phyloP scores from a whole-genome alignment of 2,888 invertebrate genomes.

The Cryptocheilus praepositus region DNA sequence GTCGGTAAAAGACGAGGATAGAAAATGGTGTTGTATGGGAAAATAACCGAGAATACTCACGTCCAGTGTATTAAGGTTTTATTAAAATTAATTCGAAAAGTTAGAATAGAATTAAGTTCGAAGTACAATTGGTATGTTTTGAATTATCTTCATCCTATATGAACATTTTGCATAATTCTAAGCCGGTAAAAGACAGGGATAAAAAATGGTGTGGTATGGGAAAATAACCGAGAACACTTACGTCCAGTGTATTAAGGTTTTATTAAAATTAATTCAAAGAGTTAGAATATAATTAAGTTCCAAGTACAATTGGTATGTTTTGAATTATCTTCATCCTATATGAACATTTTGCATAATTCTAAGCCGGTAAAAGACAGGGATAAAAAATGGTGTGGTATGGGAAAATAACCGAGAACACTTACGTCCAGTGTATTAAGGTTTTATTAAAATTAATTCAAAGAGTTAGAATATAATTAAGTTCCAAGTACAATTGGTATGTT shows the following conservation, averaged over 20 bases:
- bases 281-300: conserved; percentile 61
- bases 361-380: background rate
- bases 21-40: background rate
- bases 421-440: conserved; percentile 64
- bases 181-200: background rate
- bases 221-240: too few relatives aligned
- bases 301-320: conserved; percentile 53
- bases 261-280: conserved; percentile 70
- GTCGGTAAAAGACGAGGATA: background rate
- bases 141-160: background rate
- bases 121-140: conserved; percentile 53
- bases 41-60: too few relatives aligned
- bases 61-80: conserved; percentile 67
- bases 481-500: conserved; percentile 54
- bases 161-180: background rate
- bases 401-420: too few relatives aligned
- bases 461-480: conserved; percentile 63
- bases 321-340: background rate
- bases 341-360: background rate
- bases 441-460: conserved; percentile 70
- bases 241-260: conserved; percentile 66
- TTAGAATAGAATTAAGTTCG: conserved; percentile 61
- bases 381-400: background rate
- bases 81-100: conserved; percentile 70
- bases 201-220: background rate